Evolutionary conservation across 2,113 vertebrate species (phyloP).

Genomic region (Arenaria interpres): DNA sequence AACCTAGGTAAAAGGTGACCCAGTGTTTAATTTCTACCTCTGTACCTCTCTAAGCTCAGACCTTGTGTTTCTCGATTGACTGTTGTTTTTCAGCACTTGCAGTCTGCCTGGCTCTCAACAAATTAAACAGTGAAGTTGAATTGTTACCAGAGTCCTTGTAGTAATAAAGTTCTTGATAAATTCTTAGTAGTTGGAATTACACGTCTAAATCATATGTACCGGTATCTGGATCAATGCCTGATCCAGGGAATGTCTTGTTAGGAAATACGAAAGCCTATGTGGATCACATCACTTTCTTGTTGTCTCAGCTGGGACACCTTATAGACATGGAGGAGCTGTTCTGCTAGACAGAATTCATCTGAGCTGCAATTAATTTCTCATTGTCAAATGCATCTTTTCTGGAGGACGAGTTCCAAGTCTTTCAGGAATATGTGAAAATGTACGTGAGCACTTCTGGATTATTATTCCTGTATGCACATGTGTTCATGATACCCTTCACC

Average conservation of each 20-base stretch:
- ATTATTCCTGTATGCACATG: not conserved
- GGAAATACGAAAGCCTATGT: not conserved
- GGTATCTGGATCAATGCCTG: not conserved
- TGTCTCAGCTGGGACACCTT: not conserved
- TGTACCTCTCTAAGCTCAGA: not conserved
- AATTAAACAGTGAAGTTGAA: not conserved
- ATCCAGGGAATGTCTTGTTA: not conserved
- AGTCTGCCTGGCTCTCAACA: not conserved
- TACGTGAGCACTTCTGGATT: not conserved
- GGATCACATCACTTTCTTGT: not conserved
- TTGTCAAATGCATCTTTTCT: not conserved
- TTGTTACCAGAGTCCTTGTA: not conserved
- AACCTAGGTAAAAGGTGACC: not conserved
- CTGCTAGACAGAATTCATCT: not conserved
- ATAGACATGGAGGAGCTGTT: not conserved
- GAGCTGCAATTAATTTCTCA: not conserved
- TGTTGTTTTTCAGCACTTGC: not conserved
- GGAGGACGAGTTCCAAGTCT: not conserved
- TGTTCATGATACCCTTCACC: not conserved
- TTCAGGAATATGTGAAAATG: not conserved
- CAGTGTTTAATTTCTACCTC: not conserved
- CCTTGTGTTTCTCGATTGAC: rapidly evolving
- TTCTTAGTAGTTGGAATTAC: not conserved
- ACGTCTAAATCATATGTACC: not conserved
- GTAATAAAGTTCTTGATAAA: not conserved